phyloP scores from a whole-genome alignment of 2,113 vertebrate genomes.

The Coreoperca whiteheadi region DNA sequence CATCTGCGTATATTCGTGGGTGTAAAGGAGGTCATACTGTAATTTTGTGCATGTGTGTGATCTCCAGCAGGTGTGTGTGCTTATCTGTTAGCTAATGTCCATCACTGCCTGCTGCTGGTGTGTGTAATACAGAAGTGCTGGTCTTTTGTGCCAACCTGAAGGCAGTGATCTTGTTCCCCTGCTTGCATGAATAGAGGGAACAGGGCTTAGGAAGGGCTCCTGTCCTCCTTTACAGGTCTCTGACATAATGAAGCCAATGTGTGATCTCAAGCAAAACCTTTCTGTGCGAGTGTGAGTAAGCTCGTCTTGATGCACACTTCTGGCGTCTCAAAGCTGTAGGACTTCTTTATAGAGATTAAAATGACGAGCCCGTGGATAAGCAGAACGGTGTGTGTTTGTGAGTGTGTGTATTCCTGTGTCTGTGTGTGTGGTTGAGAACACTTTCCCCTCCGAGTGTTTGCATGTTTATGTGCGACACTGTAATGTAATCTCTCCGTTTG shows the following conservation, averaged over 20 bases:
- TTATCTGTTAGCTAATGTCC: slow-evolving; percentile 23
- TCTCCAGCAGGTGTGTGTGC: slow-evolving; percentile 33
- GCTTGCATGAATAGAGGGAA: slow-evolving; percentile 66
- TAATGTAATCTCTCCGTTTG: slow-evolving; percentile 62
- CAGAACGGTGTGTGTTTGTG: slow-evolving; percentile 11
- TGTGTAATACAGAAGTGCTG: slow-evolving; percentile 53
- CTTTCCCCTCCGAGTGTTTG: slow-evolving; percentile 58
- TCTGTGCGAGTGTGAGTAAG: slow-evolving; percentile 33
- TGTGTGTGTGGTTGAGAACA: slow-evolving; percentile 25
- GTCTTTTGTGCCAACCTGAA: slow-evolving; percentile 65
- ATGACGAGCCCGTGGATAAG: slow-evolving; percentile 61
- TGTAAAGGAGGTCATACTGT: neutral
- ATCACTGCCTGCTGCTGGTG: slow-evolving; percentile 37
- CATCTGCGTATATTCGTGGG: neutral
- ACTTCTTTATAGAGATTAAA: slow-evolving; percentile 61
- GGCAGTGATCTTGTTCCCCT: slow-evolving; percentile 56
- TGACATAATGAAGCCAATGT: slow-evolving; percentile 72
- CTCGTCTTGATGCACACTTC: slow-evolving; percentile 29
- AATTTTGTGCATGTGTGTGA: slow-evolving; percentile 9
- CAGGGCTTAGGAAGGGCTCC: slow-evolving; percentile 50
- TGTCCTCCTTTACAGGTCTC: slow-evolving; percentile 64
- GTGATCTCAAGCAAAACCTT: slow-evolving; percentile 48
- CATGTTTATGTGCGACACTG: slow-evolving; percentile 58
- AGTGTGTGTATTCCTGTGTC: neutral
- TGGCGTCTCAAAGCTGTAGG: slow-evolving; percentile 33